These are phyloP conservation scores for Actinemys pallida DNA, from an alignment of 2,113 vertebrate genomes.

Conservation along the genomic window DNA sequence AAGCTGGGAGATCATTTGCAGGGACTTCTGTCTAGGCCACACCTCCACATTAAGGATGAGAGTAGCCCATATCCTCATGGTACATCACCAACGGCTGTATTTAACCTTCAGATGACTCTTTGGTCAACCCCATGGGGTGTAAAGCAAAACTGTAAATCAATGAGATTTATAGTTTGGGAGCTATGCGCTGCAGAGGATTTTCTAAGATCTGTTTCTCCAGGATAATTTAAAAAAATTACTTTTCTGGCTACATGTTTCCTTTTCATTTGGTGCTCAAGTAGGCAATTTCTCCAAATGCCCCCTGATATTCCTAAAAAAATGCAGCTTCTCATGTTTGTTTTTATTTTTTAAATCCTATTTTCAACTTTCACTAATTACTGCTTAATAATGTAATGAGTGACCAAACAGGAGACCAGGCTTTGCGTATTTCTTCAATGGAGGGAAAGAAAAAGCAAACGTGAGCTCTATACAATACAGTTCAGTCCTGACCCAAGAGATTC, in stretches of 20 bases:
- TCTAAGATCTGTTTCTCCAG: conserved; percentile 56
- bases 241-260: conserved; percentile 62
- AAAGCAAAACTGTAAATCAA: conserved; percentile 35
- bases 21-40: background rate
- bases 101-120: background rate
- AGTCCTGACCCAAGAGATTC: background rate
- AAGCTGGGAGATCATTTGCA: background rate
- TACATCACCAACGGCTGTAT: background rate
- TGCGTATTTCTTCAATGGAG: background rate
- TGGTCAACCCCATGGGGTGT: conserved; percentile 8
- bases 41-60: background rate
- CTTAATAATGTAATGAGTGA: fast-evolving
- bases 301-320: conserved; percentile 57
- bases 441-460: background rate
- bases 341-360: background rate
- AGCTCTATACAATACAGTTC: background rate
- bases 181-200: background rate
- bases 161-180: conserved; percentile 47
- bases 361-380: background rate
- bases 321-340: conserved; percentile 34
- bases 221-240: conserved; percentile 46
- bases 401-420: background rate
- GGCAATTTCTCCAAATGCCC: conserved; percentile 65
- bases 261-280: conserved; percentile 55
- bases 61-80: background rate